Conservation (phyloP, 2,888 invertebrate genomes). For the Dasypolia templi region DNA sequence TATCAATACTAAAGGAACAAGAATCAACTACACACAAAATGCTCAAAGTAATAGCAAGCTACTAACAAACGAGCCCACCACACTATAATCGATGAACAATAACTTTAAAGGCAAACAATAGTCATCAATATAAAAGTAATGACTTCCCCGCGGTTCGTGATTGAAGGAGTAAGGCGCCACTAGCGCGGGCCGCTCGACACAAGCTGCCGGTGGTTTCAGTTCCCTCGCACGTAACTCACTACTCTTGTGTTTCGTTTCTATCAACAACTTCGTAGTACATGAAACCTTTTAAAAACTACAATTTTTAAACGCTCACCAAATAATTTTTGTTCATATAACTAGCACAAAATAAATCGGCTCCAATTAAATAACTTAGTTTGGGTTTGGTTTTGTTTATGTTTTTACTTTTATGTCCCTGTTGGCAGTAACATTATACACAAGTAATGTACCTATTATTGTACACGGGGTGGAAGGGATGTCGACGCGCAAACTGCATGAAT, state of each 20-base stretch:
- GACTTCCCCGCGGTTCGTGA: slow-evolving; percentile 43
- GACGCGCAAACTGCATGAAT: too few species aligned
- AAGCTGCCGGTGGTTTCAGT: too few species aligned
- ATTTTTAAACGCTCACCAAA: not conserved
- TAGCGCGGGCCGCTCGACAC: too few species aligned
- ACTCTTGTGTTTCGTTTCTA: slow-evolving; percentile 2
- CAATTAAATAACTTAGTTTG: not conserved
- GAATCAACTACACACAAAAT: not conserved
- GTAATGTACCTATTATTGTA: not conserved
- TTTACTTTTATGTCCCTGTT: not conserved
- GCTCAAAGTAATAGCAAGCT: not conserved
- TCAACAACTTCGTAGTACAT: slow-evolving; percentile 19
- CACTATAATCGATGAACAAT: slow-evolving; percentile 23
- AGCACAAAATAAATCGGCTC: not conserved
- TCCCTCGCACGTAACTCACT: not conserved
- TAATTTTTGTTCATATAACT: too few species aligned
- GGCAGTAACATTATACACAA: not conserved
- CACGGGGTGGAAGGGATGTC: too few species aligned
- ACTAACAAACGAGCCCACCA: not conserved
- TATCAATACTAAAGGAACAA: not conserved
- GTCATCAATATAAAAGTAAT: slow-evolving; percentile 47
- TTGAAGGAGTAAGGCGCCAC: slow-evolving; percentile 16
- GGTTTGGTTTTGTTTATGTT: not conserved
- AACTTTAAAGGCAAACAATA: slow-evolving; percentile 43
- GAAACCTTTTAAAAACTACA: slow-evolving; percentile 4